Conservation (phyloP, 2,888 invertebrate genomes). For the Troides oblongomaculatus region DNA sequence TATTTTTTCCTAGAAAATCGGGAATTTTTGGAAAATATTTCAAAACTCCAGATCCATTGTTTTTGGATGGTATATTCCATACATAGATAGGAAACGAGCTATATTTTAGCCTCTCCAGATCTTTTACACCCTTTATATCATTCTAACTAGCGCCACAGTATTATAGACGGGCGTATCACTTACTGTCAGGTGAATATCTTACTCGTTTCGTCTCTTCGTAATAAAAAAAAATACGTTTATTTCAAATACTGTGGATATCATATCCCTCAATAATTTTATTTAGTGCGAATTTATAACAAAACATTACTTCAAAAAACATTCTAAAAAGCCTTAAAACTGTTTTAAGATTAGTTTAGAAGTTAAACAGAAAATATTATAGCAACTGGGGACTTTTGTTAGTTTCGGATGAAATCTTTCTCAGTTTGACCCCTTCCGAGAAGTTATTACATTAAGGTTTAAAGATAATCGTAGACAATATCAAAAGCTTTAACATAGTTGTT, state of each 20-base stretch:
- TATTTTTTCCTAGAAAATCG: too few species aligned
- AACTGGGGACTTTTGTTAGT: constrained; percentile 12
- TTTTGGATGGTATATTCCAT: too few species aligned
- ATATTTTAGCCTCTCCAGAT: too few species aligned
- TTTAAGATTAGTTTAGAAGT: constrained; percentile 9
- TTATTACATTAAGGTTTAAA: constrained; percentile 12
- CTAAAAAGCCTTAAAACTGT: background rate
- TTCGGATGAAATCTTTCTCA: constrained; percentile 6
- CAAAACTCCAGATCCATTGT: too few species aligned
- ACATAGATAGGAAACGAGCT: too few species aligned
- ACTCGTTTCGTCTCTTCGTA: background rate
- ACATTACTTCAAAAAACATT: background rate
- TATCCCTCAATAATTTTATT: too few species aligned
- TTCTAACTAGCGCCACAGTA: background rate
- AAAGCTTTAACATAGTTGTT: background rate
- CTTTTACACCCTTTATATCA: background rate
- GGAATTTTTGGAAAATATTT: too few species aligned
- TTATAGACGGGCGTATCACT: background rate
- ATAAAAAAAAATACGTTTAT: too few species aligned
- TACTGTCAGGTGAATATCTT: background rate
- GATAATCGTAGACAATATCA: constrained; percentile 3
- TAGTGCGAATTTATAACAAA: too few species aligned
- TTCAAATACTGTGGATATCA: too few species aligned
- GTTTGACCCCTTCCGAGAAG: constrained; percentile 7
- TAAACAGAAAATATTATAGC: constrained; percentile 14